These are phyloP conservation scores for Oceanites oceanicus DNA, from an alignment of 2,113 vertebrate species.

Conservation along the genomic window DNA sequence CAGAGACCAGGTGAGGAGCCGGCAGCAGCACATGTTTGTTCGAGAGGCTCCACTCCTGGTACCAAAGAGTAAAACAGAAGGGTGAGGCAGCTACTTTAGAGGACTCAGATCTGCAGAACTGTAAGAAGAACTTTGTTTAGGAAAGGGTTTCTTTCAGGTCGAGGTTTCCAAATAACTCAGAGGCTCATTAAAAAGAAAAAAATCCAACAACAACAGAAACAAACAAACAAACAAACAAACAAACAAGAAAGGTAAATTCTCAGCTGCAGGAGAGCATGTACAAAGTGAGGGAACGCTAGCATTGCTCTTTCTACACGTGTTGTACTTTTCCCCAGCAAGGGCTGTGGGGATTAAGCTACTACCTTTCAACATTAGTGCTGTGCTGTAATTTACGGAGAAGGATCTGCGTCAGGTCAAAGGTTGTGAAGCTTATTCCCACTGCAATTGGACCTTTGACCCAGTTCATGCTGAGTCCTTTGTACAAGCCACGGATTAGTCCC, in stretches of 20 bases:
- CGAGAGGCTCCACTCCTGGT: background rate
- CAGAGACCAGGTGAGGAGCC: background rate
- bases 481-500: slow-evolving; percentile 86
- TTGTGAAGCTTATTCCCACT: slow-evolving; percentile 97
- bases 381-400: slow-evolving; percentile 84
- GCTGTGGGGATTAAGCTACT: background rate
- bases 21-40: background rate
- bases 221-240: background rate
- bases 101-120: background rate
- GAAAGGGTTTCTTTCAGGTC: background rate
- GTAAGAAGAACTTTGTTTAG: background rate
- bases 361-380: slow-evolving; percentile 62
- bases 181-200: background rate
- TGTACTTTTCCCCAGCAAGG: background rate
- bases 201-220: background rate
- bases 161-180: background rate
- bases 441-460: slow-evolving; percentile 98
- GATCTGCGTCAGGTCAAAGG: slow-evolving; percentile 95
- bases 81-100: background rate
- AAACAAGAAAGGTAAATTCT: background rate
- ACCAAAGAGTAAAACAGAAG: background rate
- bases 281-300: background rate
- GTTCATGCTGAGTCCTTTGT: slow-evolving; percentile 99
- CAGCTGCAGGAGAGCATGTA: background rate
- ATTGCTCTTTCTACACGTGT: background rate